Evolutionary conservation across 2,888 invertebrate genomes (phyloP).

Genomic region (Itoplectis maculator): DNA sequence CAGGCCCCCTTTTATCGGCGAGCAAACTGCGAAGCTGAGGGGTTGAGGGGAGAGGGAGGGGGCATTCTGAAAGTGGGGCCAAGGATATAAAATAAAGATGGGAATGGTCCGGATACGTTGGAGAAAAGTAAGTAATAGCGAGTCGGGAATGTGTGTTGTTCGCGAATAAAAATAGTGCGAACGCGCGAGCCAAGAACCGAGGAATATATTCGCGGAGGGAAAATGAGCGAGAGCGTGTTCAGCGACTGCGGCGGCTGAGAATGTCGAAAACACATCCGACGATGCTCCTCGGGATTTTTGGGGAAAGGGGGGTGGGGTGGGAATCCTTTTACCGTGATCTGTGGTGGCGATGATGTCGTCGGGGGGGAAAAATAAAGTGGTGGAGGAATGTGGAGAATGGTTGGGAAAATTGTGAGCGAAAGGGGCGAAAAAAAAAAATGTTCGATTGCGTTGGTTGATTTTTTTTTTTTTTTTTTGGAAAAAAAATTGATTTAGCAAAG

Average conservation of each 20-base stretch:
- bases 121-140: not conserved
- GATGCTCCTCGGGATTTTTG: constrained; percentile 10
- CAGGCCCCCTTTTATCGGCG: constrained; percentile 44
- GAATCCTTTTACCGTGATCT: constrained; percentile 49
- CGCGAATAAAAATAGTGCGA: constrained; percentile 20
- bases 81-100: constrained; percentile 6
- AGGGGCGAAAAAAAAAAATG: not conserved
- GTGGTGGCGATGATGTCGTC: constrained; percentile 21
- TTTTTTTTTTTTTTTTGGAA: no score
- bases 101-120: not conserved
- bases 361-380: not conserved
- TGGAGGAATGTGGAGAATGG: no score
- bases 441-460: no score
- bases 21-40: not conserved
- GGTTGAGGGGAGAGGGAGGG: constrained; percentile 29
- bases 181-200: not conserved
- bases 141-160: constrained; percentile 1
- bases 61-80: constrained; percentile 4
- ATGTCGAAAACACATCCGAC: constrained; percentile 10
- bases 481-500: no score
- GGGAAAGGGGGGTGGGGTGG: constrained; percentile 43
- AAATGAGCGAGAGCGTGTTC: constrained; percentile 26
- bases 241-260: constrained; percentile 36
- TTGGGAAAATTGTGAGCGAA: constrained; percentile 11
- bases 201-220: constrained; percentile 31